Conservation (phyloP, 2,888 invertebrate species). For the Lasioglossum morio region DNA sequence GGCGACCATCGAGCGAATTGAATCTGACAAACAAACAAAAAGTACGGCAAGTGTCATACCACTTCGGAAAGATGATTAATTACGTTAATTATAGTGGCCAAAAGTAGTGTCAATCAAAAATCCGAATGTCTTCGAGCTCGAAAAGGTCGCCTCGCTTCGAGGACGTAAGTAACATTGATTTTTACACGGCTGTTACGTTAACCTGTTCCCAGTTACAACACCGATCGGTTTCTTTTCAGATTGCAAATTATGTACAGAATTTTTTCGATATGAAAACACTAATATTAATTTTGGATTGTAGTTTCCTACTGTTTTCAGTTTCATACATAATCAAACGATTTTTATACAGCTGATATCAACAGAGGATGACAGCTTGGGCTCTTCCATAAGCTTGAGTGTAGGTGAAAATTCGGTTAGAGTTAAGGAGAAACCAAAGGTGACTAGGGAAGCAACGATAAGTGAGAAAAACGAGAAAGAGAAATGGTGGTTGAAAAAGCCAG, state of each 20-base stretch:
- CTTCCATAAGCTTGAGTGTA: constrained; percentile 78
- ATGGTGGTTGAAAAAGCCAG: constrained; percentile 80
- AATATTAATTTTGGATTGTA: background rate
- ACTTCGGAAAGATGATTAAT: constrained; percentile 68
- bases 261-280: background rate
- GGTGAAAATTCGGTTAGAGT: constrained; percentile 78
- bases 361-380: constrained; percentile 76
- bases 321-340: constrained; percentile 15
- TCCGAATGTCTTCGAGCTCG: constrained; percentile 67
- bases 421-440: constrained; percentile 73
- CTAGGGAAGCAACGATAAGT: constrained; percentile 37
- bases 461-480: constrained; percentile 59
- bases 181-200: constrained; percentile 23
- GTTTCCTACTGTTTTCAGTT: background rate
- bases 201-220: constrained; percentile 45
- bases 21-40: constrained; percentile 76
- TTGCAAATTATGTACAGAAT: background rate
- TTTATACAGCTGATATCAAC: constrained; percentile 57
- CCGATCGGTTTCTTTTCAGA: constrained; percentile 3
- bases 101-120: constrained; percentile 30
- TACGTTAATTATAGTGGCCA: constrained; percentile 25
- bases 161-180: constrained; percentile 69
- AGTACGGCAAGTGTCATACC: constrained; percentile 71
- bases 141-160: constrained; percentile 64
- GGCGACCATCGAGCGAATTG: constrained; percentile 50